Evolutionary conservation across 2,113 vertebrate genomes (phyloP), one percentile per base, ranked within the genome.

Genomic region (Syrmaticus mikado): DNA sequence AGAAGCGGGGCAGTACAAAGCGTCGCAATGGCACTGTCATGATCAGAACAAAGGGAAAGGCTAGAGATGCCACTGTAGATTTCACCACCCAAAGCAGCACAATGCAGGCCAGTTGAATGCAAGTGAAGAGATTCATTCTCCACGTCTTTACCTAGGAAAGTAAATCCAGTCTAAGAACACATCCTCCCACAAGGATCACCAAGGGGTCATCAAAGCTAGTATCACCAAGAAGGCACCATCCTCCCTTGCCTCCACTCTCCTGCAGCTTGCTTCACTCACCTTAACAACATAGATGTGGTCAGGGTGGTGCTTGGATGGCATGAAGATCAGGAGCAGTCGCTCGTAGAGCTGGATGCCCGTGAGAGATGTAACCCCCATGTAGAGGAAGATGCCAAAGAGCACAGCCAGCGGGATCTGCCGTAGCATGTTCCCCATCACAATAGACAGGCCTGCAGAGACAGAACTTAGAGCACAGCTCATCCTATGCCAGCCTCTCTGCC

Each of bases 71-170:
- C 40, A 96, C 98, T 0, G 99, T 99, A 43, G 99, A 99, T 96
- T 99, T 99, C 92, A 99, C 99, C 82, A 99, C 98, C 99, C 99
- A 99, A 80, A 99, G 98, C 62, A 99, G 96, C 24, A 98, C 98
- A 9, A 99, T 99, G 97, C 99, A 99, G 74, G 97, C 92, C 97
- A 99, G 96, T 97, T 99, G 99, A 94, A 99, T 98, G 93, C 98
- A 97, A 83, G 99, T 99, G 96, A 99, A 99, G 97, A 99, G 98
- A 96, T 99, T 99, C 99, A 99, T 99, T 34, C 99, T 98, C 99
- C 99, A 99, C 6, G 99, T 99, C 97, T 98, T 99, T 93, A 99
- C 99, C 99, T 99, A 97, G 18, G 71, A 68, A 82, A n/a, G 73
- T n/a, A 77, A 88, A 71, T 46, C 50, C 57, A 87, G 65, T 55